Conservation (phyloP, 1,140 invertebrate genomes). For the Brachionus calyciflorus region DNA sequence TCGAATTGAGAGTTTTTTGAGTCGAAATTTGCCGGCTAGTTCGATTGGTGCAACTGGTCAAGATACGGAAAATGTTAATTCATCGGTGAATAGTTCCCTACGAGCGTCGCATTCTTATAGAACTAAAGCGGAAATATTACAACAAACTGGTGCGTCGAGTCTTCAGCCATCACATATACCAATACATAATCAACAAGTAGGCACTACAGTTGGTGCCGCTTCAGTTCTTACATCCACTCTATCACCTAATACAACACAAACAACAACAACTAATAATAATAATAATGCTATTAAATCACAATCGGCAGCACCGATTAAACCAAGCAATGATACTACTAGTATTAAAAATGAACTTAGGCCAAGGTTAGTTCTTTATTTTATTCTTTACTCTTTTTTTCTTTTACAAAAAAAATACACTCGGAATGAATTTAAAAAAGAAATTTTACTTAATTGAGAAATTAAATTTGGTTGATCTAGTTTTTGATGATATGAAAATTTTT, state of each 20-base stretch:
- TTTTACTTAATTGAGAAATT: too few species aligned
- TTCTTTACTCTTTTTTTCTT: too few species aligned
- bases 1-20: background rate
- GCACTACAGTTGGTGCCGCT: background rate
- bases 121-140: conserved; percentile 13
- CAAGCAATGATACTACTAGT: background rate
- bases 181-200: conserved; percentile 21
- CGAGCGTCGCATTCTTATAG: background rate
- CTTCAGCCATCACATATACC: background rate
- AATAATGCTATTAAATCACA: background rate
- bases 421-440: too few species aligned
- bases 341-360: background rate
- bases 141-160: background rate
- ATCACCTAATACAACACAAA: background rate
- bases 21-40: conserved; percentile 4
- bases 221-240: background rate
- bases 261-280: background rate
- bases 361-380: conserved; percentile 23
- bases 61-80: too few species aligned
- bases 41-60: background rate
- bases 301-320: background rate
- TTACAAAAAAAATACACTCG: too few species aligned
- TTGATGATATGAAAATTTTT: too few species aligned
- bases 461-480: background rate
- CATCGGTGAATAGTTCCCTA: too few species aligned